Percentiles rank a stretch among this genome's conserved stretches.
Evolutionary conservation across 2,797 vertebrate species (phyloP).

Genomic region (Moxostoma hubbsi): DNA sequence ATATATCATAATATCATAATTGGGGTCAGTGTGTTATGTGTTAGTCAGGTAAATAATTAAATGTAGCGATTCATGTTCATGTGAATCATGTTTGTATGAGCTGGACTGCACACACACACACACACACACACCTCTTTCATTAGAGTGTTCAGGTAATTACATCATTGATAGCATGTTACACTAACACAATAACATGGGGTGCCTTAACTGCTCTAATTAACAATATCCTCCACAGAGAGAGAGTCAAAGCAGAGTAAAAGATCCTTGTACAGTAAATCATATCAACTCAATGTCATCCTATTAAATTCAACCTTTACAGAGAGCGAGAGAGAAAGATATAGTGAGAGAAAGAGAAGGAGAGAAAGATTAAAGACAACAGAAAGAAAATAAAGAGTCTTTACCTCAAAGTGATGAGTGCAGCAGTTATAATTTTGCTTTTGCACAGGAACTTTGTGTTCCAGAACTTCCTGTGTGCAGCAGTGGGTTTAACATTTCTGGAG

Average conservation of each 20-base stretch:
- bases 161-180: conserved; percentile 20
- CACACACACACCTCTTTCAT: conserved; percentile 20
- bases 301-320: conserved; percentile 30
- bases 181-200: conserved; percentile 29
- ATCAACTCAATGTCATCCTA: conserved; percentile 23
- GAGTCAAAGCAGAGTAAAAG: conserved; percentile 6
- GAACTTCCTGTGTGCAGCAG: too few relatives aligned
- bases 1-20: too few relatives aligned
- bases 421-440: neutral
- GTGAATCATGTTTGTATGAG: conserved; percentile 11
- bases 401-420: too few relatives aligned
- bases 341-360: neutral
- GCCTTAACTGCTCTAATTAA: conserved; percentile 49
- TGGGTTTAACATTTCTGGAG: too few relatives aligned
- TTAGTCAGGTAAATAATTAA: neutral
- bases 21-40: neutral
- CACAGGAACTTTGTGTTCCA: too few relatives aligned
- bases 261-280: conserved; percentile 15
- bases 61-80: too few relatives aligned
- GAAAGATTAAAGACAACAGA: neutral
- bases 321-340: conserved; percentile 8
- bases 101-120: conserved; percentile 4
- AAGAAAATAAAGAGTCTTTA: too few relatives aligned
- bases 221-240: conserved; percentile 34
- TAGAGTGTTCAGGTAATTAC: conserved; percentile 36